Percentiles rank a stretch among this genome's conserved stretches.
Evolutionary conservation across 2,113 vertebrate genomes (phyloP).

Genomic region (Dipodomys spectabilis): DNA sequence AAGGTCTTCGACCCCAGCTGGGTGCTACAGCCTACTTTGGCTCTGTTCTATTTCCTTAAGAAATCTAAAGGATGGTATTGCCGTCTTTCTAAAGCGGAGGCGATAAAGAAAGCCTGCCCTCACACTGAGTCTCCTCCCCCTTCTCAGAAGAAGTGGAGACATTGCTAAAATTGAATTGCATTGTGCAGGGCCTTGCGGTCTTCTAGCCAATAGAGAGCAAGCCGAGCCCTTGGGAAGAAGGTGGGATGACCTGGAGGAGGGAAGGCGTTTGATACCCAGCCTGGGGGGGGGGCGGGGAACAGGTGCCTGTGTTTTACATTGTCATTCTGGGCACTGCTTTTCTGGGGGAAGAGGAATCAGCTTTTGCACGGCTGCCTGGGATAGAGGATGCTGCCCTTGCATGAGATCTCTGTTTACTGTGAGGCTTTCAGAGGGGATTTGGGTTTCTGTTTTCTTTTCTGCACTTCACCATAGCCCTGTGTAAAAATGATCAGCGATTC

Average conservation of each 20-base stretch:
- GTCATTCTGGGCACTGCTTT: background rate
- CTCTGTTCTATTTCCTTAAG: conserved; percentile 76
- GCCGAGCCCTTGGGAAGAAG: background rate
- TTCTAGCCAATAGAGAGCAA: background rate
- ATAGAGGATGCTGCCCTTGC: background rate
- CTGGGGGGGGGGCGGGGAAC: background rate
- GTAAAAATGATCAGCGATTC: conserved; percentile 40
- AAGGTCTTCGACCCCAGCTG: conserved; percentile 69
- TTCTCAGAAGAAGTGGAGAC: conserved; percentile 13
- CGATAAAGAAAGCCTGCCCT: conserved; percentile 54
- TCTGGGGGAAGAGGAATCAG: background rate
- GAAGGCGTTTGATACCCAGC: background rate
- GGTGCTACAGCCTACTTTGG: conserved; percentile 49
- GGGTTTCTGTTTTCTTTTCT: background rate
- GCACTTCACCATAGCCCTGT: conserved; percentile 12
- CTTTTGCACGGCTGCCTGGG: rapidly evolving
- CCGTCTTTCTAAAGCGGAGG: conserved; percentile 54
- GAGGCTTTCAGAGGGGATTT: background rate
- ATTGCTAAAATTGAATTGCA: conserved; percentile 64
- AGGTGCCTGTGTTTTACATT: background rate
- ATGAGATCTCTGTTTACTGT: background rate
- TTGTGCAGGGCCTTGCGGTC: conserved; percentile 16
- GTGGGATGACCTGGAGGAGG: background rate
- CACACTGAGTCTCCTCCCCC: background rate
- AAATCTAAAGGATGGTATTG: conserved; percentile 60